Percentiles rank a stretch among this genome's conserved stretches.
These are phyloP conservation scores for Lissocephala sabroskyi DNA, from an alignment of 2,888 invertebrate species.

Conservation along the genomic window DNA sequence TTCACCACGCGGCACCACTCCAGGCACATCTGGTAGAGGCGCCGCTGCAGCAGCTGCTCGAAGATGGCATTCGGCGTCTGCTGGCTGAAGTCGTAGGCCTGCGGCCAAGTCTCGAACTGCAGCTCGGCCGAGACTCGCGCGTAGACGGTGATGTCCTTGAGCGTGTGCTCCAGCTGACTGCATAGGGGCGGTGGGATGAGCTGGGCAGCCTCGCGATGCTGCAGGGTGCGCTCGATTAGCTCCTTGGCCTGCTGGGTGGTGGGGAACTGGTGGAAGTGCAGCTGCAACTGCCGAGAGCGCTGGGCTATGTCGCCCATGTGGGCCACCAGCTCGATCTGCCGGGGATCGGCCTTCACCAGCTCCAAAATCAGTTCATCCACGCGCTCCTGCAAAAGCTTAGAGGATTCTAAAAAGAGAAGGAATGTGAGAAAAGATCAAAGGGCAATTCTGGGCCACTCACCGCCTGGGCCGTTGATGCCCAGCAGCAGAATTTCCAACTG, in stretches of 20 bases:
- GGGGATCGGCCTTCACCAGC: slow-evolving; percentile 53
- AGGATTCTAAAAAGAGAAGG: slow-evolving; percentile 18
- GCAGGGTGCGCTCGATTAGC: slow-evolving; percentile 72
- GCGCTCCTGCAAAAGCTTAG: slow-evolving; percentile 12
- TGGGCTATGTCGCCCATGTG: slow-evolving; percentile 56
- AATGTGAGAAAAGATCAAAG: background rate
- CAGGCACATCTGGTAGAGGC: slow-evolving; percentile 75
- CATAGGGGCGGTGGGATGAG: slow-evolving; percentile 59
- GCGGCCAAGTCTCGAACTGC: slow-evolving; percentile 76
- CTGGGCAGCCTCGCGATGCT: slow-evolving; percentile 72
- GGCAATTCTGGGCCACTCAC: slow-evolving; percentile 23
- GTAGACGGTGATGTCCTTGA: slow-evolving; percentile 78
- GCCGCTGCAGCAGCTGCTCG: slow-evolving; percentile 58
- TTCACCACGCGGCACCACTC: slow-evolving; percentile 80
- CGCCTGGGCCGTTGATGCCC: slow-evolving; percentile 40
- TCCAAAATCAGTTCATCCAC: slow-evolving; percentile 53
- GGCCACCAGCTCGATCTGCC: slow-evolving; percentile 51
- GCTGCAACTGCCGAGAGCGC: slow-evolving; percentile 56
- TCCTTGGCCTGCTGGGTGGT: slow-evolving; percentile 65
- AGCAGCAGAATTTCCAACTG: slow-evolving; percentile 46
- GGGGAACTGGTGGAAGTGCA: slow-evolving; percentile 66
- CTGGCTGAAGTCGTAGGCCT: slow-evolving; percentile 73
- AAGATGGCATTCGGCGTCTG: slow-evolving; percentile 67
- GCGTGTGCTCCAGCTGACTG: slow-evolving; percentile 74
- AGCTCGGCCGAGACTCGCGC: slow-evolving; percentile 77